Conservation (phyloP, 2,113 vertebrate genomes). For the Thomomys bottae region DNA sequence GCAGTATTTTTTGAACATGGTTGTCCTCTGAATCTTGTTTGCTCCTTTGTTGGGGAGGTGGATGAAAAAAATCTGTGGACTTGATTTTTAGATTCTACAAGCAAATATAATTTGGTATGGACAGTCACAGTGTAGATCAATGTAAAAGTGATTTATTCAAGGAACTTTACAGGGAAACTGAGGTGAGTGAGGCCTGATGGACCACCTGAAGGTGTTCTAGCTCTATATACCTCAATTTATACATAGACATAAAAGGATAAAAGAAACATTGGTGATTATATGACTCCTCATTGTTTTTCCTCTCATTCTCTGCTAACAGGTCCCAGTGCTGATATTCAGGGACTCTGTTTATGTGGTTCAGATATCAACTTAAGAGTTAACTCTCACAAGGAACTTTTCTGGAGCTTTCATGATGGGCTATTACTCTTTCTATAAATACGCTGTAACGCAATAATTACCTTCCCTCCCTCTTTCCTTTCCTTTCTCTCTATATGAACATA, state of each 20-base stretch:
- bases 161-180: slow-evolving; percentile 9
- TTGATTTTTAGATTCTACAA: slow-evolving; percentile 22
- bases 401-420: no score
- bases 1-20: not conserved
- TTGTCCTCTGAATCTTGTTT: not conserved
- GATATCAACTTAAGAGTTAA: no score
- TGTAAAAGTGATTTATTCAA: not conserved
- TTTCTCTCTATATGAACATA: no score
- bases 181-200: not conserved
- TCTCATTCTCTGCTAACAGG: not conserved
- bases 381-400: no score
- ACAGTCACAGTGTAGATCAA: not conserved
- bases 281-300: not conserved
- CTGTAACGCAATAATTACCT: slow-evolving; percentile 6
- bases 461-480: not conserved
- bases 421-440: slow-evolving; percentile 22
- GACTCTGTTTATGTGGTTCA: not conserved
- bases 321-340: not conserved
- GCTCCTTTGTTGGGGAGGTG: not conserved
- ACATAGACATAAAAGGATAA: not conserved
- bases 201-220: not conserved
- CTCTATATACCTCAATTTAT: not conserved
- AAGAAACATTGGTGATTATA: not conserved
- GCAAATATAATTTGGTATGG: slow-evolving; percentile 6
- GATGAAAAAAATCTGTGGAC: not conserved